These are phyloP conservation scores for Bombus confusus DNA, from an alignment of 1,140 invertebrate species.

Conservation along the genomic window DNA sequence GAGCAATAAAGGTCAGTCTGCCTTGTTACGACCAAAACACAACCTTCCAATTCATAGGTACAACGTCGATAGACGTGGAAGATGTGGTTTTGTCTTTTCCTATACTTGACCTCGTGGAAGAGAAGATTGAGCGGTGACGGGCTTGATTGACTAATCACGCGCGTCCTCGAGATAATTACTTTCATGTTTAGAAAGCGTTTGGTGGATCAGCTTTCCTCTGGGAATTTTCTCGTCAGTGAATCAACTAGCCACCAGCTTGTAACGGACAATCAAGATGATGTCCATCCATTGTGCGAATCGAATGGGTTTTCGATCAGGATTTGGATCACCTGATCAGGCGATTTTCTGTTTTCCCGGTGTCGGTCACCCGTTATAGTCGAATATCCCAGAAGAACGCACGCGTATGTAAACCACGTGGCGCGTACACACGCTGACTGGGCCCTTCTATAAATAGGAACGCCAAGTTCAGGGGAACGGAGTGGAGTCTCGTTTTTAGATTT, in stretches of 20 bases:
- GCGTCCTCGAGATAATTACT: background rate
- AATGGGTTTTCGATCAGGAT: background rate
- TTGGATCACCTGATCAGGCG: too few species aligned
- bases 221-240: constrained; percentile 11
- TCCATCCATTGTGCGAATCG: background rate
- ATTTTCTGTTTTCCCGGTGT: constrained; percentile 14
- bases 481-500: constrained; percentile 75
- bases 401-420: constrained; percentile 65
- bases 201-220: background rate
- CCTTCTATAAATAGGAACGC: constrained; percentile 77
- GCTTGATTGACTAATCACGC: background rate
- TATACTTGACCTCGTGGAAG: background rate
- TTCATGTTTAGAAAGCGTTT: background rate
- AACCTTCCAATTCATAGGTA: background rate
- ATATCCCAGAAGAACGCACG: constrained; percentile 54
- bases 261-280: background rate
- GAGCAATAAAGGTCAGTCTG: constrained; percentile 33
- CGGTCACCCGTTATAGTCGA: constrained; percentile 61
- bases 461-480: constrained; percentile 79
- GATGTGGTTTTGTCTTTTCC: constrained; percentile 9
- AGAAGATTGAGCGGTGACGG: background rate
- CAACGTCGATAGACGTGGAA: background rate
- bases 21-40: background rate
- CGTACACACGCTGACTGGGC: constrained; percentile 60
- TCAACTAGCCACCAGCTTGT: constrained; percentile 2